Percentiles rank a stretch among this genome's conserved stretches.
Evolutionary conservation across 1,140 invertebrate genomes (phyloP).

Genomic region (Dendrolimus kikuchii): DNA sequence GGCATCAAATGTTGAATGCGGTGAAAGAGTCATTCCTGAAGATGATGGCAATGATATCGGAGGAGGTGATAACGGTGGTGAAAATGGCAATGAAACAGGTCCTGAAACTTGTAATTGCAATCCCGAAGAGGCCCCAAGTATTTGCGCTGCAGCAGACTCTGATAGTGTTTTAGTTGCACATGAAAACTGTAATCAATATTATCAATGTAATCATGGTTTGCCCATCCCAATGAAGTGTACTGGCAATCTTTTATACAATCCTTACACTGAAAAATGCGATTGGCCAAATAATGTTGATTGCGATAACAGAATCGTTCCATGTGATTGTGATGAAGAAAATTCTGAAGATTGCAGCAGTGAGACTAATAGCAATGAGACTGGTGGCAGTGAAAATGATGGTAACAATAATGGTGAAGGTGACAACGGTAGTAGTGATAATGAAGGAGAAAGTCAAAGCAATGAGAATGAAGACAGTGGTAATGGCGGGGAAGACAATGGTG

Average conservation of each 20-base stretch:
- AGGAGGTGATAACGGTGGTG: constrained; percentile 6
- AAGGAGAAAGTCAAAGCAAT: neutral
- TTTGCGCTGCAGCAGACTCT: constrained; percentile 21
- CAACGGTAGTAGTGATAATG: neutral
- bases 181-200: constrained; percentile 28
- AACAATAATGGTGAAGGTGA: neutral
- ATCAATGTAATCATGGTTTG: constrained; percentile 18
- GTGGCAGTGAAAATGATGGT: neutral
- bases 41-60: constrained; percentile 3
- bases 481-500: neutral
- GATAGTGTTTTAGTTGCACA: constrained; percentile 26
- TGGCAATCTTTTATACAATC: constrained; percentile 71
- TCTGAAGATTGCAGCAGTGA: no score
- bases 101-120: constrained; percentile 16
- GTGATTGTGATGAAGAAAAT: neutral
- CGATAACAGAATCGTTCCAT: neutral
- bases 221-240: constrained; percentile 19
- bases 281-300: neutral
- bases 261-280: constrained; percentile 71
- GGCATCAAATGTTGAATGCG: constrained; percentile 19
- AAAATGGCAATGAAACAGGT: neutral
- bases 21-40: constrained; percentile 17
- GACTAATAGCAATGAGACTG: no score
- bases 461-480: neutral
- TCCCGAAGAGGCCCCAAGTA: constrained; percentile 19